Conservation (phyloP, 2,888 invertebrate genomes). For the Caenorhabditis drosophilae region DNA sequence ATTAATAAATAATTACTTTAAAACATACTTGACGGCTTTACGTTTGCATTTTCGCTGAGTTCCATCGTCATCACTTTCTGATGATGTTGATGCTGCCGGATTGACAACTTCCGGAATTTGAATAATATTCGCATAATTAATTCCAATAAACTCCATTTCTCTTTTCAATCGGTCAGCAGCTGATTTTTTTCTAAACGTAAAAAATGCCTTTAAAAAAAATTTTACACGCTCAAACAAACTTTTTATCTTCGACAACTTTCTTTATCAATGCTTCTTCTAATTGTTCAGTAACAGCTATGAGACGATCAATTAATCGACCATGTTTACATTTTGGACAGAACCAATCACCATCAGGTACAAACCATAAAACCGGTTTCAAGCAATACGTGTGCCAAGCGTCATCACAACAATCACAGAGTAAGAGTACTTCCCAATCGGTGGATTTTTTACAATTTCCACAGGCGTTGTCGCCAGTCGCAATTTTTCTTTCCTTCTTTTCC, state of each 20-base stretch:
- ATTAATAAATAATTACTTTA: too few relatives aligned
- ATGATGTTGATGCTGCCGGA: slow-evolving; percentile 5
- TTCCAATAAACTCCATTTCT: slow-evolving; percentile 77
- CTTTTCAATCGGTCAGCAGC: slow-evolving; percentile 60
- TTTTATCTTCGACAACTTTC: slow-evolving; percentile 79
- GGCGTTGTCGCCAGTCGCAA: slow-evolving; percentile 76
- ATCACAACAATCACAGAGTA: slow-evolving; percentile 93
- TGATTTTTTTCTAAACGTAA: slow-evolving; percentile 50
- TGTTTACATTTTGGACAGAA: slow-evolving; percentile 96
- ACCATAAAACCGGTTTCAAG: slow-evolving; percentile 85
- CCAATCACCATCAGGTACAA: slow-evolving; percentile 97
- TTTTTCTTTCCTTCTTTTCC: slow-evolving; percentile 68
- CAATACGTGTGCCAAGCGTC: slow-evolving; percentile 95
- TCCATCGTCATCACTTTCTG: slow-evolving; percentile 39
- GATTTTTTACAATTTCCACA: slow-evolving; percentile 89
- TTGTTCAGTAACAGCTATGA: slow-evolving; percentile 76
- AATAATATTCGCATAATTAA: slow-evolving; percentile 40
- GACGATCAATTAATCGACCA: slow-evolving; percentile 78
- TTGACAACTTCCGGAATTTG: slow-evolving; percentile 7
- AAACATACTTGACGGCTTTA: slow-evolving; percentile 48
- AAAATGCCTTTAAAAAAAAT: neutral
- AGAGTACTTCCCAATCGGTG: slow-evolving; percentile 92
- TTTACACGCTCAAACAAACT: slow-evolving; percentile 64
- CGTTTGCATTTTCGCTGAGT: slow-evolving; percentile 56
- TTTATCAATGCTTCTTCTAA: slow-evolving; percentile 70